These are phyloP conservation scores for Drosophila sproati DNA, from an alignment of 1,140 invertebrate species.

Conservation along the genomic window DNA sequence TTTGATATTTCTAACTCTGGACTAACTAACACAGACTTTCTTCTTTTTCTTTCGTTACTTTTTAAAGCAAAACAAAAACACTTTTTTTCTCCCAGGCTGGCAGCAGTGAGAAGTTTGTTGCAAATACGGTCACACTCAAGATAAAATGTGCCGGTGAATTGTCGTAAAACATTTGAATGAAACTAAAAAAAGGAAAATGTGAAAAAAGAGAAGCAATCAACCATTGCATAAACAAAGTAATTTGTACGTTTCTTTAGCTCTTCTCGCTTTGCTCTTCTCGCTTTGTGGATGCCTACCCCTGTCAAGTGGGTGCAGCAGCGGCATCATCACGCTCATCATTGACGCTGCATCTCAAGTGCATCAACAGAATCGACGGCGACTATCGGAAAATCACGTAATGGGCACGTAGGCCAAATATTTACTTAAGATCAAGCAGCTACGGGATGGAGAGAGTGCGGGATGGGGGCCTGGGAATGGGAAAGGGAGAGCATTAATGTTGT, in stretches of 20 bases:
- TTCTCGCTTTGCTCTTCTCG: background rate
- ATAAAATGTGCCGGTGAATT: too few relatives aligned
- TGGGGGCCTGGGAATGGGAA: background rate
- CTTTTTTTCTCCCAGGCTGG: too few relatives aligned
- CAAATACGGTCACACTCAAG: too few relatives aligned
- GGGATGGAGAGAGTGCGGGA: background rate
- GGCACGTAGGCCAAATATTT: slow-evolving; percentile 80
- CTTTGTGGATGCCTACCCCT: slow-evolving; percentile 4
- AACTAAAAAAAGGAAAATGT: background rate
- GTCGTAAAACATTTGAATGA: too few relatives aligned
- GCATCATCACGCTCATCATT: slow-evolving; percentile 31
- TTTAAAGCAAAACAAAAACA: too few relatives aligned
- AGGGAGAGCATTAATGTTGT: slow-evolving; percentile 56
- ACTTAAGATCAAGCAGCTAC: slow-evolving; percentile 63
- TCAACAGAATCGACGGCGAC: slow-evolving; percentile 56
- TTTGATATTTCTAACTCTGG: too few relatives aligned
- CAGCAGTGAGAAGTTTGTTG: too few relatives aligned
- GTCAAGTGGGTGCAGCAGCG: slow-evolving; percentile 37
- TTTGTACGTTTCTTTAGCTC: background rate
- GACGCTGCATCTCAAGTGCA: slow-evolving; percentile 52
- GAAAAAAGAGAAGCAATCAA: background rate
- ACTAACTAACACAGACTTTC: too few relatives aligned
- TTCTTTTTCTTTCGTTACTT: too few relatives aligned
- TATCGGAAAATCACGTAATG: slow-evolving; percentile 80
- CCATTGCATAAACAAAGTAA: background rate